Evolutionary conservation across 35 echinoderm and acorn worm genomes (phyloP), one percentile per base, ranked within the genome.

Genomic region (Stichopus chloronotus): DNA sequence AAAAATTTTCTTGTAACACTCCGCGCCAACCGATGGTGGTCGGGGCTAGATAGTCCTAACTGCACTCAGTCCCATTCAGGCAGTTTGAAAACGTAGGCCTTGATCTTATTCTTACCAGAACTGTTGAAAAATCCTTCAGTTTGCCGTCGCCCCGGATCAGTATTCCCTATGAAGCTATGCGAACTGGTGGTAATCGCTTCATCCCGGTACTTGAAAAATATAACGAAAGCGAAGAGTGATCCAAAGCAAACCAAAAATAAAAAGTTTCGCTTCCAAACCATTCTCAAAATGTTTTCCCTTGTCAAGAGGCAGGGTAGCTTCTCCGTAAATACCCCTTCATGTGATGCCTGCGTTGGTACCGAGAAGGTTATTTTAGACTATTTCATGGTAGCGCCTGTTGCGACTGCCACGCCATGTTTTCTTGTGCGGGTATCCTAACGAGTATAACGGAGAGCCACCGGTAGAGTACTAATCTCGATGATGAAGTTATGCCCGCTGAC

Each of bases 231-330:
- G 55, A 83, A 17, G 13, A 83, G 8, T 9, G 80, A 53, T 52
- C 80, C 80, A 55, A 83, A 17, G n/a, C 80, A 83, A 12, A 83
- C 53, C 52, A 83, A 83, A 56, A 53, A 83, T 52, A 83, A 55
- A 83, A 83, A 83, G 52, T 83, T 83, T 17, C 80, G 80, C 80
- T 55, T 83, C 80, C 80, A 83, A 19, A 83, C 80, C 80, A 83
- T 83, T 56, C 55, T 83, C 25, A 52, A 56, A 11, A 83, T n/a
- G 19, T 19, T 83, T 43, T 83, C 43, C 17, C 55, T 56, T n/a
- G 24, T 53, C 78, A 81, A 25, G 14, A 53, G 43, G 25, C 78
- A 81, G 53, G 10, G 14, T 4, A 25, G 14, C 78, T 81, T 12
- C 78, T 76, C 8, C 24, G 13, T 53, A 25, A n/a, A 81, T 43